These are phyloP conservation scores for Pachyrhynchus sulphureomaculatus DNA, from an alignment of 1,140 invertebrate genomes.

Conservation along the genomic window DNA sequence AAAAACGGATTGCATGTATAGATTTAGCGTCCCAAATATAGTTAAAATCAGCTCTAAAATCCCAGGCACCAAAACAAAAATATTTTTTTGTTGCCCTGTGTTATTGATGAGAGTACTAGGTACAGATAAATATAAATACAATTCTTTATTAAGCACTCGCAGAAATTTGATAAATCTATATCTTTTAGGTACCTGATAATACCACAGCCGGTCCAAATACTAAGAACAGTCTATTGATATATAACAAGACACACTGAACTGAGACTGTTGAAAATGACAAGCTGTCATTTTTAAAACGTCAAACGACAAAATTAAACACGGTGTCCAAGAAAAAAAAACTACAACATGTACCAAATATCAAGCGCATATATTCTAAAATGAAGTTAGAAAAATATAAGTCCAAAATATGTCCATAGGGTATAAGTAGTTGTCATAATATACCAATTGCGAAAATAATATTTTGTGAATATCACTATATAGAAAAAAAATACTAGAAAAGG, in stretches of 20 bases:
- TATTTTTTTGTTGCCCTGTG: no score
- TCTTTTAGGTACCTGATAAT: conserved; percentile 25
- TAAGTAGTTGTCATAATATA: conserved; percentile 1
- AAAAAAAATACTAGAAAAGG: no score
- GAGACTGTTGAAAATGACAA: neutral
- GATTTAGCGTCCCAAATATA: no score
- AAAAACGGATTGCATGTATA: no score
- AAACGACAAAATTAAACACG: neutral
- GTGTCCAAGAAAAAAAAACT: neutral
- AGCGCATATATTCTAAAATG: conserved; percentile 18
- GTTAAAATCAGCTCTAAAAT: no score
- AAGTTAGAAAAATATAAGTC: conserved; percentile 13
- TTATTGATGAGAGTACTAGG: no score
- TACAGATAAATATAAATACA: no score
- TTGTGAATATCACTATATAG: no score
- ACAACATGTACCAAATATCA: neutral
- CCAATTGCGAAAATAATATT: neutral
- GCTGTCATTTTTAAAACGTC: neutral
- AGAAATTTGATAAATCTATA: neutral
- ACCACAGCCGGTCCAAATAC: conserved; percentile 5
- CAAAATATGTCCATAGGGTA: conserved; percentile 13
- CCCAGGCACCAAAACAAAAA: no score
- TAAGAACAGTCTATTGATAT: conserved; percentile 8
- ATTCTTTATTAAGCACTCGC: no score
- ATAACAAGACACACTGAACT: neutral